phyloP scores from a whole-genome alignment of 2,888 invertebrate species.

The Cyclophora punctaria region DNA sequence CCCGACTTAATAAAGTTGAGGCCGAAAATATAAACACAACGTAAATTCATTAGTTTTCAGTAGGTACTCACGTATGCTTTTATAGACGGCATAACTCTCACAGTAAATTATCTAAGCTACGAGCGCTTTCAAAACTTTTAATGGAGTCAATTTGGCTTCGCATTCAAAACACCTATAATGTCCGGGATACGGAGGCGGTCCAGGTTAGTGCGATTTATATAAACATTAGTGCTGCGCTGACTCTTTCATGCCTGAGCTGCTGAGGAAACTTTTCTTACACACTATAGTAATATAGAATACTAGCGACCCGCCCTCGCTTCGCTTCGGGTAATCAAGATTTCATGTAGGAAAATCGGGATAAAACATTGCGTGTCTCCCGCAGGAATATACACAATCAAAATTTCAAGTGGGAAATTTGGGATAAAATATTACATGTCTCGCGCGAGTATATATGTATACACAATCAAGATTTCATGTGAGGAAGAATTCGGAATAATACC shows the following conservation, averaged over 20 bases:
- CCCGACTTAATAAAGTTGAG: conserved; percentile 25
- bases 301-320: too few species aligned
- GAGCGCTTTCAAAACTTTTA: conserved; percentile 72
- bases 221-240: conserved; percentile 47
- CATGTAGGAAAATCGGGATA: too few species aligned
- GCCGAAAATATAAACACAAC: conserved; percentile 42
- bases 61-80: conserved; percentile 45
- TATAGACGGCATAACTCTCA: conserved; percentile 64
- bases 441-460: too few species aligned
- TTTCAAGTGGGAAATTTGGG: too few species aligned
- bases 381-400: too few species aligned
- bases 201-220: conserved; percentile 58
- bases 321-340: too few species aligned
- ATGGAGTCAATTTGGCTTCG: conserved; percentile 71
- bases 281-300: too few species aligned
- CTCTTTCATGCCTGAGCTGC: conserved; percentile 32
- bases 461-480: too few species aligned
- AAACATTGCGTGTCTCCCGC: too few species aligned
- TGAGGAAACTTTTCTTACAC: conserved; percentile 31
- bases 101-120: conserved; percentile 70
- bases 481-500: too few species aligned
- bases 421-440: too few species aligned
- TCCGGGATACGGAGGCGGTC: conserved; percentile 38
- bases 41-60: conserved; percentile 62
- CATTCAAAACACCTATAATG: conserved; percentile 63